Conservation (phyloP, 2,888 invertebrate genomes). For the Tachystola acroxantha region DNA sequence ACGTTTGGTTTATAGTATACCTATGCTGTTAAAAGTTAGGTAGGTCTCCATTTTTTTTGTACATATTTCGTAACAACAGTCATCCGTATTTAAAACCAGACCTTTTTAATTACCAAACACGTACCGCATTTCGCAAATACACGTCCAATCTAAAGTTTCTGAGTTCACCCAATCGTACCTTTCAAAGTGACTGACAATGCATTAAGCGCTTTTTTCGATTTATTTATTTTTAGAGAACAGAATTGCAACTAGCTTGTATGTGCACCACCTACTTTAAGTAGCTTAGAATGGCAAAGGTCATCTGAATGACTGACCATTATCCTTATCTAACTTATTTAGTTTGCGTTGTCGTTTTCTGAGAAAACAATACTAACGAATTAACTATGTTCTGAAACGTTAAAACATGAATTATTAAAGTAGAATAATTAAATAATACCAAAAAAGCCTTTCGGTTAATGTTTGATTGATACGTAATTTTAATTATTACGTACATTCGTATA, state of each 20-base stretch:
- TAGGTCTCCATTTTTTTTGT: too few species aligned
- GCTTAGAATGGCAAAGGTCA: conserved; percentile 1
- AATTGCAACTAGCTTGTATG: conserved; percentile 8
- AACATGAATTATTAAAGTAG: too few species aligned
- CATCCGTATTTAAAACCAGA: background rate
- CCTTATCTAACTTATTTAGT: background rate
- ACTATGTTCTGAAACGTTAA: too few species aligned
- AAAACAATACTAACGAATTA: too few species aligned
- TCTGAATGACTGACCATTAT: background rate
- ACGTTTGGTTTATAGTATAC: too few species aligned
- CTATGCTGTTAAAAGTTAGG: too few species aligned
- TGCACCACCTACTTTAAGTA: conserved; percentile 1
- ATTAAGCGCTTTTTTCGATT: conserved; percentile 35
- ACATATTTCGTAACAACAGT: too few species aligned
- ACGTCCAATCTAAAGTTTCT: conserved; percentile 11
- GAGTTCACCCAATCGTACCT: conserved; percentile 24
- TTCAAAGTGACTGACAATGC: conserved; percentile 51
- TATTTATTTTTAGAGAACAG: conserved; percentile 20
- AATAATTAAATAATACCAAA: too few species aligned
- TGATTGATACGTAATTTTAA: too few species aligned
- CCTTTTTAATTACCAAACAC: background rate
- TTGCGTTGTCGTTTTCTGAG: too few species aligned
- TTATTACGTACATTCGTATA: too few species aligned
- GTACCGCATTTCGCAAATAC: conserved; percentile 12
- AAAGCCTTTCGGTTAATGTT: too few species aligned